These are phyloP conservation scores for Celastrina argiolus DNA, from an alignment of 2,888 invertebrate species.

Conservation along the genomic window DNA sequence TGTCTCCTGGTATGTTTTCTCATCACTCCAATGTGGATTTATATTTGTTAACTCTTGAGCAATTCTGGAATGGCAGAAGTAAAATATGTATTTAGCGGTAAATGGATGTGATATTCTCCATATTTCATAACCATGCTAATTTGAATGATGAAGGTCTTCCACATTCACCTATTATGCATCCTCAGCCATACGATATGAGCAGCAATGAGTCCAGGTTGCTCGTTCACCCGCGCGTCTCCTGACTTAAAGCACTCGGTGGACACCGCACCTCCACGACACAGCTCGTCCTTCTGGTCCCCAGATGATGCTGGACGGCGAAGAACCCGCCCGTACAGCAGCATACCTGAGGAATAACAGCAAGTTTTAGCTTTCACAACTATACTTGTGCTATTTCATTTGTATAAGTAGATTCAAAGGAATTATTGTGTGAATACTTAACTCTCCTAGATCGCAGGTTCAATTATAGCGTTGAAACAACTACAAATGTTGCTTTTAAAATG, in stretches of 20 bases:
- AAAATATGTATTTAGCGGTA: background rate
- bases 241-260: constrained; percentile 86
- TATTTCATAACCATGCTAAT: background rate
- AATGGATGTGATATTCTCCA: background rate
- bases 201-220: constrained; percentile 87
- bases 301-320: constrained; percentile 79
- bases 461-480: too few species aligned
- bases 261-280: constrained; percentile 84
- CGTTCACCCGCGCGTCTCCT: constrained; percentile 87
- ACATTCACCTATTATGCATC: constrained; percentile 80
- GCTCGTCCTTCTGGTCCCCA: constrained; percentile 78
- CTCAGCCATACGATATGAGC: constrained; percentile 86
- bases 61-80: constrained; percentile 67
- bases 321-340: constrained; percentile 81
- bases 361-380: too few species aligned
- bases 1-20: constrained; percentile 90
- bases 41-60: constrained; percentile 83
- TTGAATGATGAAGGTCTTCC: background rate
- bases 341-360: constrained; percentile 42
- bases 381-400: too few species aligned
- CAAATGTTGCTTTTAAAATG: too few species aligned
- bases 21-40: constrained; percentile 93
- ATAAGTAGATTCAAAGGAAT: too few species aligned
- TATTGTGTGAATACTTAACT: too few species aligned
- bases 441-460: too few species aligned